Percentiles rank a stretch among this genome's conserved stretches.
phyloP scores from a whole-genome alignment of 2,113 vertebrate species.

The Marcusenius ussheri region DNA sequence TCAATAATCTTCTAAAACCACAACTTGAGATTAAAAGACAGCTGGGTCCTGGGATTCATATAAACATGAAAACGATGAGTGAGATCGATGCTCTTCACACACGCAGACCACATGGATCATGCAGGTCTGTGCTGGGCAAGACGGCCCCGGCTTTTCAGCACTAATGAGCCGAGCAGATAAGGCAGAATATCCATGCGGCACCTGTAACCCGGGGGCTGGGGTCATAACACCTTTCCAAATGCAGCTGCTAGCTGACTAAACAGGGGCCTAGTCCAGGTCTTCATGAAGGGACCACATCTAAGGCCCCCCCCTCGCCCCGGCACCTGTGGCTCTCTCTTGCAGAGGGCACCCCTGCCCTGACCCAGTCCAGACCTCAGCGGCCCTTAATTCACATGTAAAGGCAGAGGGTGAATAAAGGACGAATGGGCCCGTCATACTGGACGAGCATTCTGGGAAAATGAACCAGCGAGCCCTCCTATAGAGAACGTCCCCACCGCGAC shows the following conservation, averaged over 20 bases:
- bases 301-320: background rate
- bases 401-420: background rate
- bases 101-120: background rate
- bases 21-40: background rate
- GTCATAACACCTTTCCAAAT: background rate
- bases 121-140: background rate
- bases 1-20: background rate
- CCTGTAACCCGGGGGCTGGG: background rate
- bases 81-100: background rate
- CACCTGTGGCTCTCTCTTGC: background rate
- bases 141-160: background rate
- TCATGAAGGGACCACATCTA: background rate
- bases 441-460: background rate
- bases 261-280: background rate
- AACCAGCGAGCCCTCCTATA: slow-evolving; percentile 13
- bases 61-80: background rate
- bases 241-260: background rate
- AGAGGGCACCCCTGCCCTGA: background rate
- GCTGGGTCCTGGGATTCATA: background rate
- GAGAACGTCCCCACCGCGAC: slow-evolving; percentile 53
- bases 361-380: background rate
- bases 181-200: background rate
- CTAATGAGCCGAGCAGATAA: background rate
- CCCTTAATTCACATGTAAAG: background rate
- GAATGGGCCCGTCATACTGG: background rate